phyloP scores from a whole-genome alignment of 2,888 invertebrate genomes.

The Amblyjoppa fuscipennis region DNA sequence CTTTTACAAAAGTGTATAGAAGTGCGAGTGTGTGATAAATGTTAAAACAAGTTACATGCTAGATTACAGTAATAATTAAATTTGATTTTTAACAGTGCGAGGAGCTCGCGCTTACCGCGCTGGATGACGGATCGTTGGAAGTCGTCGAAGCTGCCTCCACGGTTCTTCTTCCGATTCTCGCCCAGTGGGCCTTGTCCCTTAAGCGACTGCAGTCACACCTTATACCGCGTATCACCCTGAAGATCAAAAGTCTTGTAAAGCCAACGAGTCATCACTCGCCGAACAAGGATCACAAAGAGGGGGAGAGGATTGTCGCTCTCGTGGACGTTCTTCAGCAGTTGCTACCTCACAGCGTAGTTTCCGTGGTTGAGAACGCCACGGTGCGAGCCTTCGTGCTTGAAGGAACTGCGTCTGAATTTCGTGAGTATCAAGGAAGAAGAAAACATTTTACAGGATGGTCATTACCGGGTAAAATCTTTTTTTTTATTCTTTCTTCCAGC shows the following conservation, averaged over 20 bases:
- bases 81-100: constrained; percentile 84
- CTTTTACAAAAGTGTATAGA: no score
- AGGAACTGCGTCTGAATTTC: constrained; percentile 75
- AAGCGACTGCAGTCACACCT: constrained; percentile 87
- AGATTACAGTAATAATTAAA: neutral
- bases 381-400: constrained; percentile 76
- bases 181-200: constrained; percentile 88
- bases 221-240: constrained; percentile 80
- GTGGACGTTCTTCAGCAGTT: constrained; percentile 79
- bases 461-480: neutral
- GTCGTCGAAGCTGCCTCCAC: constrained; percentile 87
- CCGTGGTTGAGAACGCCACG: constrained; percentile 76
- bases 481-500: constrained; percentile 80
- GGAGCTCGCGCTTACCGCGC: constrained; percentile 87
- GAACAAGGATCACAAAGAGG: constrained; percentile 78
- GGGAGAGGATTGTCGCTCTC: constrained; percentile 77
- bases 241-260: constrained; percentile 79
- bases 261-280: constrained; percentile 76
- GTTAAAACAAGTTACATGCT: no score
- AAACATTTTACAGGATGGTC: neutral
- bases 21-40: no score
- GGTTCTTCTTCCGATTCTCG: constrained; percentile 88
- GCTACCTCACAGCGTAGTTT: constrained; percentile 80
- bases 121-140: constrained; percentile 87
- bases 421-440: constrained; percentile 63